Conservation (phyloP, 1,140 invertebrate species). For the Babylonia areolata region DNA sequence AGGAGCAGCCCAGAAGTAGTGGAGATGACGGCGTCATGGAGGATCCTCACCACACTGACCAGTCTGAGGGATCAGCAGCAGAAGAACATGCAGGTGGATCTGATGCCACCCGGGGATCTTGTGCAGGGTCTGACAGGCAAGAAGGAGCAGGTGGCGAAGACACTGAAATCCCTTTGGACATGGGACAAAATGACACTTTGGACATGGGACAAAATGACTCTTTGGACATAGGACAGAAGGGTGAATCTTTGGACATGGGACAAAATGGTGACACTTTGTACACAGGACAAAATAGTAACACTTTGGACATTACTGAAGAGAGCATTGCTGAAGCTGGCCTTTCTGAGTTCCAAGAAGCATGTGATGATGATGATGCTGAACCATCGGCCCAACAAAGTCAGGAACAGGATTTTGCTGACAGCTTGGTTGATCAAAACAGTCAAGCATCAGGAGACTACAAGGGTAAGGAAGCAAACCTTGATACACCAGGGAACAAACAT, state of each 20-base stretch:
- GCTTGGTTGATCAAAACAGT: no score
- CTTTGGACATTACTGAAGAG: background rate
- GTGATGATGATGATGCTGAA: no score
- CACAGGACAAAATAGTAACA: background rate
- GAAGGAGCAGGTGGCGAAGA: background rate
- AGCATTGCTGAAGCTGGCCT: background rate
- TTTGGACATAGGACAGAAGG: background rate
- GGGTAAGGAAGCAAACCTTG: background rate
- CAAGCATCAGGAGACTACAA: background rate
- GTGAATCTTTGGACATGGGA: background rate
- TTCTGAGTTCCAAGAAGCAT: background rate
- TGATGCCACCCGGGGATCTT: background rate
- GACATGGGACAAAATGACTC: background rate
- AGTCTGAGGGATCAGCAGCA: background rate
- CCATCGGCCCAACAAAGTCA: no score
- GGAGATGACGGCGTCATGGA: no score
- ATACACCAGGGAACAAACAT: no score
- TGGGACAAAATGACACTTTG: no score
- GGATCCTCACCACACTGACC: background rate
- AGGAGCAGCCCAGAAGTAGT: no score
- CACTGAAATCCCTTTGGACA: constrained; percentile 9
- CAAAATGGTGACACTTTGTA: background rate
- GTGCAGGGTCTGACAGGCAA: background rate
- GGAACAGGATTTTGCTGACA: background rate
- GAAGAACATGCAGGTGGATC: background rate